Evolutionary conservation across 1,140 invertebrate genomes (phyloP).

Genomic region (Acyrthosiphon pisum): DNA sequence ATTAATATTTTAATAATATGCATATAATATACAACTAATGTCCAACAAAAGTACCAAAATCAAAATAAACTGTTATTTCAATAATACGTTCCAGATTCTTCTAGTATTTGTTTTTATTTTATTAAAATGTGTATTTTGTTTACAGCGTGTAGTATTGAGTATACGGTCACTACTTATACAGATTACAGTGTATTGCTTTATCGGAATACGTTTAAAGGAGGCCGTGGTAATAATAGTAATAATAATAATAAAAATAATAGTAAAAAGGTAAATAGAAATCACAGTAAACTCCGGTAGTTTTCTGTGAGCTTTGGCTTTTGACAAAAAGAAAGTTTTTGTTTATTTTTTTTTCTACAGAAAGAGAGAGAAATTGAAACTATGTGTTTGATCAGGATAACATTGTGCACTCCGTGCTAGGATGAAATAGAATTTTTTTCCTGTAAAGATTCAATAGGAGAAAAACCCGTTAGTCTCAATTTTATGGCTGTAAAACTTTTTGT

Average conservation of each 20-base stretch:
- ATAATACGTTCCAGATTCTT: too few relatives aligned
- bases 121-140: too few relatives aligned
- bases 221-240: too few relatives aligned
- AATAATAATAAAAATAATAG: not conserved
- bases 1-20: too few relatives aligned
- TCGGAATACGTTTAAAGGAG: not conserved
- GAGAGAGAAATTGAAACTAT: not conserved
- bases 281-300: conserved; percentile 6
- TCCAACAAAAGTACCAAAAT: too few relatives aligned
- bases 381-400: conserved; percentile 44
- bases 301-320: not conserved
- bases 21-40: too few relatives aligned
- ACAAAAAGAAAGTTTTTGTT: conserved; percentile 20
- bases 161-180: too few relatives aligned
- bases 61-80: too few relatives aligned
- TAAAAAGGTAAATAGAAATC: conserved; percentile 24
- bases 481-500: not conserved
- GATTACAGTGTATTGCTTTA: not conserved
- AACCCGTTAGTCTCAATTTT: not conserved
- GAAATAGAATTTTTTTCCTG: not conserved
- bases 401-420: not conserved
- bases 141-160: too few relatives aligned
- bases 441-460: not conserved
- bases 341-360: not conserved
- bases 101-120: too few relatives aligned